Evolutionary conservation across 2,888 invertebrate genomes (phyloP), one percentile per base, ranked within the genome.

Genomic region (Iselma pallidipennis): DNA sequence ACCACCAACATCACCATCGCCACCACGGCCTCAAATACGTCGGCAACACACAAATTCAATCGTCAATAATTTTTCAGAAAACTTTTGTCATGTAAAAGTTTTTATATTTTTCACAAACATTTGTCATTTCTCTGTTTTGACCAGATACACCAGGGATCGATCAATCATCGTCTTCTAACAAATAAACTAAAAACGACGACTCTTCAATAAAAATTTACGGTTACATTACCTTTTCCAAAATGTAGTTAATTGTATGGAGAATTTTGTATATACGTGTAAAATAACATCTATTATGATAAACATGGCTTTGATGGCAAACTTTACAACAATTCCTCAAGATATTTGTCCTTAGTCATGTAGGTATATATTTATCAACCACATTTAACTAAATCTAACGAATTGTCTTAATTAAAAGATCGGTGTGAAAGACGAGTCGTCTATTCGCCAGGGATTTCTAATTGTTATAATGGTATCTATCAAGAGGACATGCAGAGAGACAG

Each of bases 51-150:
- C 74, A 77, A 78, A 79, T 78, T 79, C 79, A 78, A 78, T 79
- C 78, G 75, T 61, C 75, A 69, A 77, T 78, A 80, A 79, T 80
- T 79, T 79, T 79, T 78, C 77, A 78, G 74, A 74, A 71, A 79
- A 78, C 75, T 77, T 79, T 78, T 77, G 76, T 77, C 75, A 72
- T 75, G 74, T 72, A 73, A 73, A 79, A 78, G 74, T 78, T 78
- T 78, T 75, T 76, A 72, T 74, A 72, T 76, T 76, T 37, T 74
- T 72, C 68, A 64, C 74, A 74, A 74, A 75, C 77, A 78, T 79
- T 79, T 79, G 78, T 79, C 79, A 78, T 79, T 76, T 76, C 73
- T 71, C 66, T 79, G 77, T 80, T 80, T 80, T 79, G 80, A 80
- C 78, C 78, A 71, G 62, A 68, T 49, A 63, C 77, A 64, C 76